A percentile compares a stretch with the other conserved stretches of the same genome.
phyloP scores from a whole-genome alignment of 2,888 invertebrate genomes.

The Drosophila merina region DNA sequence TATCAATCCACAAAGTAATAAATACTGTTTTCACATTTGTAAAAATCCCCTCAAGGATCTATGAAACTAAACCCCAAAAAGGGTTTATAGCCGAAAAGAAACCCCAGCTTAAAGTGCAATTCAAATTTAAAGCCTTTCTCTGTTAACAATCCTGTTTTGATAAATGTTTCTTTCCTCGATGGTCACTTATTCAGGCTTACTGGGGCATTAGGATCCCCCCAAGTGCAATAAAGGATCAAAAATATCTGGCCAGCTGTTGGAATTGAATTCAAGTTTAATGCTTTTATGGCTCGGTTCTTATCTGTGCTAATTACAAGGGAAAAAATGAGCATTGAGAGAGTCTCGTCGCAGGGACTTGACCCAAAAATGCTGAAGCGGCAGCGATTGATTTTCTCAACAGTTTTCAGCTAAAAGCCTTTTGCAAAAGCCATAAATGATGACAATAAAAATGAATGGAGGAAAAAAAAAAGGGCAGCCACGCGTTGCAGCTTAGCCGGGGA shows the following conservation, averaged over 20 bases:
- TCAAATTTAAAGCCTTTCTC: slow-evolving; percentile 3
- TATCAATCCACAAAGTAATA: no score
- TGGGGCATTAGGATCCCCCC: slow-evolving; percentile 21
- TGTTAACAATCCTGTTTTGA: slow-evolving; percentile 21
- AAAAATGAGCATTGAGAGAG: not conserved
- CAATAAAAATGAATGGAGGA: slow-evolving; percentile 61
- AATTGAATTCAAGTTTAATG: slow-evolving; percentile 39
- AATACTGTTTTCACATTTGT: not conserved
- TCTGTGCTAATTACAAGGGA: slow-evolving; percentile 39
- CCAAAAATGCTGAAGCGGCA: slow-evolving; percentile 29
- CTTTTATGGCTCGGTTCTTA: slow-evolving; percentile 28
- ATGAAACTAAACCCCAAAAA: not conserved
- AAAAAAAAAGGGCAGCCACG: slow-evolving; percentile 69
- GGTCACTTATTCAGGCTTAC: slow-evolving; percentile 35
- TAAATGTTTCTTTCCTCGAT: slow-evolving; percentile 15
- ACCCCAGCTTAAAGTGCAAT: not conserved
- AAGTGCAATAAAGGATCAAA: slow-evolving; percentile 28
- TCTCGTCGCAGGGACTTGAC: slow-evolving; percentile 33
- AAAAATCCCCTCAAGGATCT: not conserved
- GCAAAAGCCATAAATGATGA: slow-evolving; percentile 52
- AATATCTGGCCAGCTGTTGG: slow-evolving; percentile 38
- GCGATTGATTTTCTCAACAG: slow-evolving; percentile 39
- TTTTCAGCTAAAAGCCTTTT: not conserved
- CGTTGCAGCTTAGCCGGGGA: slow-evolving; percentile 70
- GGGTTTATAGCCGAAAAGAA: not conserved